A percentile compares a stretch with the other conserved stretches of the same genome.
These are phyloP conservation scores for Aphelenchoides besseyi DNA, from an alignment of 1,140 invertebrate species.

Conservation along the genomic window DNA sequence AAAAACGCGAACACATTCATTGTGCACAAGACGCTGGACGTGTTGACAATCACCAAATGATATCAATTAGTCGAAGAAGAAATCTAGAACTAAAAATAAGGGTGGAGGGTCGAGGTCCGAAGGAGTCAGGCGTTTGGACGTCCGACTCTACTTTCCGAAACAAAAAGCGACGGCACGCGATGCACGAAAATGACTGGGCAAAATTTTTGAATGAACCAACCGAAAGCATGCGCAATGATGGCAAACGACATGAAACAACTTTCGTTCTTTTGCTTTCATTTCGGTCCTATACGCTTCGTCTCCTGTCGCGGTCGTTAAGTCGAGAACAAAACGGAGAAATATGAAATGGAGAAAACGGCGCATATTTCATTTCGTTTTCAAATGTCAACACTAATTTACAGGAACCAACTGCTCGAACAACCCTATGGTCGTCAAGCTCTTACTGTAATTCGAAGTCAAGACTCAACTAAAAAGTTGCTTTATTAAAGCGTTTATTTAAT, in stretches of 20 bases:
- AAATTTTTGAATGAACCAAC: conserved; percentile 3
- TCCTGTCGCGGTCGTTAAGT: not conserved
- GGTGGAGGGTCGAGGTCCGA: not conserved
- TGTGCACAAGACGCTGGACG: not conserved
- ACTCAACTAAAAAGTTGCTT: not conserved
- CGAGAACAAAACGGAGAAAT: not conserved
- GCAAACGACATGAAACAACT: not conserved
- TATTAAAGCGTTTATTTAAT: not conserved
- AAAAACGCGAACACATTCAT: not conserved
- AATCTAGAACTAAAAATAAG: not conserved
- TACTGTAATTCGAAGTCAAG: not conserved
- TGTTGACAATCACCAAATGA: not conserved
- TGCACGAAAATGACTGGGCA: conserved; percentile 5
- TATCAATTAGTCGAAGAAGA: not conserved
- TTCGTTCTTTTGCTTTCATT: not conserved
- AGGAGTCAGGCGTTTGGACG: not conserved
- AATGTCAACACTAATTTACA: not conserved
- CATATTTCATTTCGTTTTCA: not conserved
- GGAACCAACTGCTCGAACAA: not conserved
- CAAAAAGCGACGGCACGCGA: conserved; percentile 2
- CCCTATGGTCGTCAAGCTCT: too few species aligned
- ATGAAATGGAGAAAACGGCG: not conserved
- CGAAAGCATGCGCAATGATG: not conserved
- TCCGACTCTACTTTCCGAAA: not conserved
- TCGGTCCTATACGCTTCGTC: not conserved